These are phyloP conservation scores for Ammodytes marinus DNA, from an alignment of 2,113 vertebrate genomes.

Conservation along the genomic window DNA sequence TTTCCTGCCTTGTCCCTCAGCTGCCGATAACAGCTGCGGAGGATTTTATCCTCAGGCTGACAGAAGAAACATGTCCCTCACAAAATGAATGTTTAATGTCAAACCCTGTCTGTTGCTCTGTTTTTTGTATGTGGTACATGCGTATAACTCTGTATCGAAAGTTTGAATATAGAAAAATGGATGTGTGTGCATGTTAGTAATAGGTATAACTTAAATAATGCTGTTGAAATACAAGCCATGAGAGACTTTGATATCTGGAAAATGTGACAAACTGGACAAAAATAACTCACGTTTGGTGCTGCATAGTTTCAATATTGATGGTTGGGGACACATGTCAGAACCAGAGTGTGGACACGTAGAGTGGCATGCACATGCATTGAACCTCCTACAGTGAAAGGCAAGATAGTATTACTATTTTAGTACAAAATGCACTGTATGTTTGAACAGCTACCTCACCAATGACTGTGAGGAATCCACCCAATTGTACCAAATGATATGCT, in stretches of 20 bases:
- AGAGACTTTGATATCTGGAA: no score
- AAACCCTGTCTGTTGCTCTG: not conserved
- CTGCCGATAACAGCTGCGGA: not conserved
- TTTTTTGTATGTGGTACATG: not conserved
- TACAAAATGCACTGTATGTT: not conserved
- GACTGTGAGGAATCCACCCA: not conserved
- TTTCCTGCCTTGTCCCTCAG: not conserved
- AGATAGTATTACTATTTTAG: not conserved
- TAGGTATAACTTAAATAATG: no score
- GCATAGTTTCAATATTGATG: no score
- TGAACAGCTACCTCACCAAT: not conserved
- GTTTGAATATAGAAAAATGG: no score
- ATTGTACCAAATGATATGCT: no score
- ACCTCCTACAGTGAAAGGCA: not conserved
- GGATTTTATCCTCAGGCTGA: not conserved
- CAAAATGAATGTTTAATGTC: not conserved
- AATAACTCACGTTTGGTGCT: no score
- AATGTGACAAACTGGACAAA: no score
- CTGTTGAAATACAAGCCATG: no score
- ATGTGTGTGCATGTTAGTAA: no score
- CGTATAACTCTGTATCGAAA: not conserved
- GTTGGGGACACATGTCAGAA: not conserved
- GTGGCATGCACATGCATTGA: not conserved
- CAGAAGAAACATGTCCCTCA: not conserved
- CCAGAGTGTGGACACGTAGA: not conserved